phyloP scores from a whole-genome alignment of 1,140 invertebrate genomes.

The Psix sp. region DNA sequence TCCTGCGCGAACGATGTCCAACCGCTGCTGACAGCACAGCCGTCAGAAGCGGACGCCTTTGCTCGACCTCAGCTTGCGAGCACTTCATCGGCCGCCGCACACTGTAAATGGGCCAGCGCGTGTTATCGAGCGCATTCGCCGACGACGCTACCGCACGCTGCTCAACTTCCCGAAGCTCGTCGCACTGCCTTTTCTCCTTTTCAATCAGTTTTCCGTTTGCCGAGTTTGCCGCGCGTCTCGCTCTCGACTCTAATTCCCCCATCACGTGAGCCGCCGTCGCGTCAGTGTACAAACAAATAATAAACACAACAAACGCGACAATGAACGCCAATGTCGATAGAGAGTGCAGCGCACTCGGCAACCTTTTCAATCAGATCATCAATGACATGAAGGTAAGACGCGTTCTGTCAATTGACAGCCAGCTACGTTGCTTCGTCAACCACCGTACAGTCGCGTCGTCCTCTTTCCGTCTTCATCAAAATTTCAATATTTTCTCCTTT shows the following conservation, averaged over 20 bases:
- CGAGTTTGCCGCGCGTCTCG: too few species aligned
- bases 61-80: too few species aligned
- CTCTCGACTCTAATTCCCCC: not conserved
- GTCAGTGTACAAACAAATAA: not conserved
- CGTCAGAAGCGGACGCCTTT: too few species aligned
- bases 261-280: too few species aligned
- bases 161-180: conserved; percentile 23
- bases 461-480: too few species aligned
- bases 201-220: too few species aligned
- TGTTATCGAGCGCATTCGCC: conserved; percentile 46
- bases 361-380: conserved; percentile 90
- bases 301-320: conserved; percentile 46
- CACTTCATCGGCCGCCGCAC: not conserved
- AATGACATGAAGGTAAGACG: conserved; percentile 89
- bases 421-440: not conserved
- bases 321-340: conserved; percentile 86
- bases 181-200: not conserved
- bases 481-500: too few species aligned
- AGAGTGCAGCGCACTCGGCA: conserved; percentile 87
- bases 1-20: too few species aligned
- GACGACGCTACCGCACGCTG: conserved; percentile 45
- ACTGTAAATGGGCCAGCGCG: conserved; percentile 42
- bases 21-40: conserved; percentile 11
- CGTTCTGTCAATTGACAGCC: not conserved
- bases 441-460: not conserved